These are phyloP conservation scores for Plecotus auritus DNA, from an alignment of 2,113 vertebrate species.

Conservation along the genomic window DNA sequence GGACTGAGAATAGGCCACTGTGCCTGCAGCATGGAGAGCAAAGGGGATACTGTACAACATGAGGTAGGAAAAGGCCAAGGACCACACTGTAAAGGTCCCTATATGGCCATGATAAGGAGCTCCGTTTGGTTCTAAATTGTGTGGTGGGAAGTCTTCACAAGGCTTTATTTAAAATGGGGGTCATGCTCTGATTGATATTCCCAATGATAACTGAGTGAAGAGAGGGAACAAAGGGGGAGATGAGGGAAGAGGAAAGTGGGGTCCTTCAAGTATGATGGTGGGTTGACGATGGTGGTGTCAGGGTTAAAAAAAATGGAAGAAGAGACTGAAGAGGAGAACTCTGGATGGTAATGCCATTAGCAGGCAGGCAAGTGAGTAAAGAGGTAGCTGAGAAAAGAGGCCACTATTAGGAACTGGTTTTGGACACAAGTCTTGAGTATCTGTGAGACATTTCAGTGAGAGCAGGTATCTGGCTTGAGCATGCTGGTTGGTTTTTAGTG, in stretches of 20 bases:
- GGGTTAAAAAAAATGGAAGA: neutral
- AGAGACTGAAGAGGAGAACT: neutral
- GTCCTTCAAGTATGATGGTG: neutral
- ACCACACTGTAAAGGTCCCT: neutral
- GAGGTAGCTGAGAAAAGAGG: neutral
- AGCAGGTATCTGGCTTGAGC: neutral
- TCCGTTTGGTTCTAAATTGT: neutral
- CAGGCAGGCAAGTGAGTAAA: neutral
- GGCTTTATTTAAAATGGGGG: neutral
- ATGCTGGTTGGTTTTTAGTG: neutral
- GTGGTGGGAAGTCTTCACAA: neutral
- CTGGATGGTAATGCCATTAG: neutral
- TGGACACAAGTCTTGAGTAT: neutral
- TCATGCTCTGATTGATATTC: neutral
- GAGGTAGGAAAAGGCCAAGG: neutral
- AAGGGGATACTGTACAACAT: neutral
- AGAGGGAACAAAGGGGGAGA: neutral
- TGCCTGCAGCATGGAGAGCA: neutral
- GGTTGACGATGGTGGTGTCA: neutral
- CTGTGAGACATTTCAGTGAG: neutral
- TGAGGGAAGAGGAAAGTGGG: neutral
- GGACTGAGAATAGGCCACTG: neutral
- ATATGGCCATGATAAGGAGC: neutral
- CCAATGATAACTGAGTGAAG: neutral
- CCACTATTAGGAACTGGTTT: neutral